A percentile compares a stretch with the other conserved stretches of the same genome.
These are phyloP conservation scores for Silurus asotus DNA, from an alignment of 2,113 vertebrate species.

Conservation along the genomic window DNA sequence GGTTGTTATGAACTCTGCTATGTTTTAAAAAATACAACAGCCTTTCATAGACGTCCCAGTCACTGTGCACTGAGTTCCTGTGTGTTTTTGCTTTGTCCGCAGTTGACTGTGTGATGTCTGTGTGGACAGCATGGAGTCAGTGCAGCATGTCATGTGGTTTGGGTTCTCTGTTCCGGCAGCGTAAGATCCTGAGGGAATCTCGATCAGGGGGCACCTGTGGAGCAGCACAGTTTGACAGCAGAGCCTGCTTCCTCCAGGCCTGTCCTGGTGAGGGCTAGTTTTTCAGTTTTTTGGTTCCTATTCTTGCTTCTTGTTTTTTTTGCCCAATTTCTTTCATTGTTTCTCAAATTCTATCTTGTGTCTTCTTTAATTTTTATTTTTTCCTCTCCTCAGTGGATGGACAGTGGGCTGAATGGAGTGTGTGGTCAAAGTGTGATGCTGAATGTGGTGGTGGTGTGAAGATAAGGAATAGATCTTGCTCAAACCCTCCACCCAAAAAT, in stretches of 20 bases:
- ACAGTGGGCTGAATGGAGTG: conserved; percentile 79
- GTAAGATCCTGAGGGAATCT: conserved; percentile 72
- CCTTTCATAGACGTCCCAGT: no score
- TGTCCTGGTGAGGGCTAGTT: conserved; percentile 76
- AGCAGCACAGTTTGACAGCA: conserved; percentile 73
- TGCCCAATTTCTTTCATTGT: not conserved
- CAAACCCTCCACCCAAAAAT: conserved; percentile 85
- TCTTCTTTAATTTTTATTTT: not conserved
- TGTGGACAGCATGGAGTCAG: conserved; percentile 82
- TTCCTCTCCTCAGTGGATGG: conserved; percentile 71
- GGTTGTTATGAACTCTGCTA: no score
- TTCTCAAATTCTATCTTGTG: not conserved
- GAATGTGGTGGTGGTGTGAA: conserved; percentile 79
- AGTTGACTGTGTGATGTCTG: conserved; percentile 81
- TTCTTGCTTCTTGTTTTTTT: not conserved
- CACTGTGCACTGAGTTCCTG: not conserved
- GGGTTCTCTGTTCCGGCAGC: conserved; percentile 79
- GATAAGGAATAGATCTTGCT: conserved; percentile 76
- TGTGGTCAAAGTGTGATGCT: conserved; percentile 79
- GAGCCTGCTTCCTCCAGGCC: conserved; percentile 80
- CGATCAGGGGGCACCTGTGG: conserved; percentile 72
- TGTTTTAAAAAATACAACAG: no score
- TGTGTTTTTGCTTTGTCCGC: conserved; percentile 21
- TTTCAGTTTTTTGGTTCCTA: not conserved
- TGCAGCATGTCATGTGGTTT: conserved; percentile 86